phyloP scores from a whole-genome alignment of 35 echinoderm and acorn worm genomes.

The Ophioderma brevispina region DNA sequence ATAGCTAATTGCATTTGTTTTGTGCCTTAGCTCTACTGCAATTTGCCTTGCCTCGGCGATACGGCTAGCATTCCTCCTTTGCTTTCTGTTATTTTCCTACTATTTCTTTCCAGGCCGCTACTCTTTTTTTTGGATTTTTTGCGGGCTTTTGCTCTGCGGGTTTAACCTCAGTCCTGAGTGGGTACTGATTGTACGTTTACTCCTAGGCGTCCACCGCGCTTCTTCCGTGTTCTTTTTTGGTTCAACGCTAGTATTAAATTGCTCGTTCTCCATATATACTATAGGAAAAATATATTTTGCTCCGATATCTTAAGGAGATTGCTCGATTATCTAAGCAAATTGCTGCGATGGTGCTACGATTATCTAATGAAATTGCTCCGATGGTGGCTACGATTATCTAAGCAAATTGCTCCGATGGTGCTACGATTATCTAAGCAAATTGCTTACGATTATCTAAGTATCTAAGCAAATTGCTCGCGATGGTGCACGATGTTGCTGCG shows the following conservation, averaged over 20 bases:
- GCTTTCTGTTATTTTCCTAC: background rate
- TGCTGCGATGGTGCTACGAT: background rate
- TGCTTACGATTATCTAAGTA: too few relatives aligned
- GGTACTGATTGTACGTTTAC: too few relatives aligned
- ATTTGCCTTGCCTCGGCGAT: conserved; percentile 7
- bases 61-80: background rate
- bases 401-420: background rate
- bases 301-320: too few relatives aligned
- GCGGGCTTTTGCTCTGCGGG: background rate
- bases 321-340: too few relatives aligned
- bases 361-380: background rate
- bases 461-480: too few relatives aligned
- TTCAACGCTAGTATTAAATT: background rate
- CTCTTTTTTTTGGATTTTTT: background rate
- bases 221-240: background rate
- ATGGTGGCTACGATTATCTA: background rate
- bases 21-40: background rate
- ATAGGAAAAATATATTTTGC: background rate
- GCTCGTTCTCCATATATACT: background rate
- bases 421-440: background rate
- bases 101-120: background rate
- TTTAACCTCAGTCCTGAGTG: too few relatives aligned
- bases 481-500: background rate
- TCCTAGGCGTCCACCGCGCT: too few relatives aligned
- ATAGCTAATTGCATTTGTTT: background rate